Conservation (phyloP, 2,113 vertebrate species). For the Sebastes schlegelii region DNA sequence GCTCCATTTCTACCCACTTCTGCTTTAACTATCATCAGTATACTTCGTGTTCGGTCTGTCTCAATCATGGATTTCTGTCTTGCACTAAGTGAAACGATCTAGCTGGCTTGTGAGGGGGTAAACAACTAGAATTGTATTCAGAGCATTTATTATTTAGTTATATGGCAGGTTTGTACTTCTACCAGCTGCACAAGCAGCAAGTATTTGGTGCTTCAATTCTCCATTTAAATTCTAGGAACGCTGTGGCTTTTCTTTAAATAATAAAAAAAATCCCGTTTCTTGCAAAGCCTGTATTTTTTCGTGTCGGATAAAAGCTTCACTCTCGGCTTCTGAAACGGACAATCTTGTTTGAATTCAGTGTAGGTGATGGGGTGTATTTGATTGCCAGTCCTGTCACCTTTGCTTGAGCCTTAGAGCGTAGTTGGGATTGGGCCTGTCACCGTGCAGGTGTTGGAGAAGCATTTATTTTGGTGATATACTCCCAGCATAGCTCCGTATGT, state of each 20-base stretch:
- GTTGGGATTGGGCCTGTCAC: constrained; percentile 64
- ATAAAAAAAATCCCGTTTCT: constrained; percentile 2
- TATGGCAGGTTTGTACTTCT: background rate
- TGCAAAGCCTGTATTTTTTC: constrained; percentile 9
- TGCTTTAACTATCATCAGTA: background rate
- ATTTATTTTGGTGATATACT: constrained; percentile 72
- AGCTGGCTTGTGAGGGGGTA: background rate
- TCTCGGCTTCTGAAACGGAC: constrained; percentile 31
- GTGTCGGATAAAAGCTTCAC: constrained; percentile 24
- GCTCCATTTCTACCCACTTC: no score
- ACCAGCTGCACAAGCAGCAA: constrained; percentile 5
- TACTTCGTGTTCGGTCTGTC: background rate
- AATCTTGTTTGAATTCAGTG: constrained; percentile 54
- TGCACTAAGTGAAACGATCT: background rate
- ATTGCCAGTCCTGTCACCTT: constrained; percentile 67
- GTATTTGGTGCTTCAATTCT: background rate
- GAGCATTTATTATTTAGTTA: constrained; percentile 37
- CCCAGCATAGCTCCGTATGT: constrained; percentile 35
- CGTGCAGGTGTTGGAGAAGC: constrained; percentile 40
- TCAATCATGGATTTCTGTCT: background rate
- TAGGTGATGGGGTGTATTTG: constrained; percentile 48
- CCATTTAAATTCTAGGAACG: constrained; percentile 5
- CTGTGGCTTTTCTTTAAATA: constrained; percentile 14
- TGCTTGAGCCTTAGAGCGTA: constrained; percentile 46
- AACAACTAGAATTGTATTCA: constrained; percentile 19